phyloP scores from a whole-genome alignment of 2,113 vertebrate genomes.

The Cathartes aura region DNA sequence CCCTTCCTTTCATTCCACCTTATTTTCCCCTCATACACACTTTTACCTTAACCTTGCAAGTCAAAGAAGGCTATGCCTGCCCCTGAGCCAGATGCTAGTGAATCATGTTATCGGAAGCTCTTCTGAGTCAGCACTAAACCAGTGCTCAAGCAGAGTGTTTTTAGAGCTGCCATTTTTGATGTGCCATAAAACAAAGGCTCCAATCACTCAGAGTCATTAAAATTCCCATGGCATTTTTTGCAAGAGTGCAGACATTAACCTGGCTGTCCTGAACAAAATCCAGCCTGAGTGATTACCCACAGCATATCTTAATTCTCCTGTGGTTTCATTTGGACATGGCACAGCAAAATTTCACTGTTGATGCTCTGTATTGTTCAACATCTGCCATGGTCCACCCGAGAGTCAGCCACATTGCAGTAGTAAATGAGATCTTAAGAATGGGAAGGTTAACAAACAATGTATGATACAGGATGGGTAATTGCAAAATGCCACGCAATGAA shows the following conservation, averaged over 20 bases:
- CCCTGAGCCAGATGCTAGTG: not conserved
- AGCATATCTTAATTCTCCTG: slow-evolving; percentile 65
- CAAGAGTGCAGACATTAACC: slow-evolving; percentile 68
- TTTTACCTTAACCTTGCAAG: not conserved
- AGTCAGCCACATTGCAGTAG: slow-evolving; percentile 19
- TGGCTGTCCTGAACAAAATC: slow-evolving; percentile 69
- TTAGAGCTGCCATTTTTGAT: slow-evolving; percentile 57
- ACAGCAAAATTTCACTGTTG: slow-evolving; percentile 62
- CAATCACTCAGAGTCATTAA: slow-evolving; percentile 67
- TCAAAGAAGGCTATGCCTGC: not conserved
- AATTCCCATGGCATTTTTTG: slow-evolving; percentile 72
- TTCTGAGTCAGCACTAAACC: slow-evolving; percentile 63
- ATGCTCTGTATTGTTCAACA: slow-evolving; percentile 53
- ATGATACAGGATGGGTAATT: not conserved
- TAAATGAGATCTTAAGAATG: slow-evolving; percentile 35
- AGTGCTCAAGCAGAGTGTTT: slow-evolving; percentile 23
- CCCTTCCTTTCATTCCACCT: not conserved
- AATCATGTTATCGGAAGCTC: slow-evolving; percentile 12
- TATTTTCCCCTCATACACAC: not conserved
- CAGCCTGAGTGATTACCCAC: slow-evolving; percentile 68
- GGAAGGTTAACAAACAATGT: slow-evolving; percentile 44
- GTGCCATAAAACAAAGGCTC: slow-evolving; percentile 60
- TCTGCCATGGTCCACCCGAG: slow-evolving; percentile 40
- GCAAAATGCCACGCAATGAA: not conserved
- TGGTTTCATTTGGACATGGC: slow-evolving; percentile 62